Conservation (phyloP, 1,140 invertebrate genomes). For the Drosophila novamexicana region DNA sequence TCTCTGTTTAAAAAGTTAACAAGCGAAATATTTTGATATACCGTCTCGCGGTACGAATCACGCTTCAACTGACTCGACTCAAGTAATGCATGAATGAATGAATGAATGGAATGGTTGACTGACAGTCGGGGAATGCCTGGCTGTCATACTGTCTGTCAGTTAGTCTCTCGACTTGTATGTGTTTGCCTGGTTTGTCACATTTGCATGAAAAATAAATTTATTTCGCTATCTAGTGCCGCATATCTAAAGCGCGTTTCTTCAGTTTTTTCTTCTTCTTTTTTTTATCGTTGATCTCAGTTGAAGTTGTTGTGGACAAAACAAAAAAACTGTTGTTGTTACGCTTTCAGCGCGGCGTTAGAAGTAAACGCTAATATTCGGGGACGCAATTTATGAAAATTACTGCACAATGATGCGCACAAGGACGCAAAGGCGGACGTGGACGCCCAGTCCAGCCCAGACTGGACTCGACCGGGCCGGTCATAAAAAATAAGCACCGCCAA, state of each 20-base stretch:
- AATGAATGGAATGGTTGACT: conserved; percentile 20
- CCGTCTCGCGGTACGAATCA: conserved; percentile 56
- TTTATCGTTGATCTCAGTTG: conserved; percentile 47
- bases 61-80: conserved; percentile 43
- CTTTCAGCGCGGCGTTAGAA: conserved; percentile 72
- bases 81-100: conserved; percentile 47
- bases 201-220: conserved; percentile 75
- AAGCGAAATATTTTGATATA: conserved; percentile 70
- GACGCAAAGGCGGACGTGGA: conserved; percentile 38
- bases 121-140: conserved; percentile 22
- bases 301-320: conserved; percentile 21
- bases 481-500: conserved; percentile 66
- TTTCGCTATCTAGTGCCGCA: conserved; percentile 28
- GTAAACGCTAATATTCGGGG: conserved; percentile 74
- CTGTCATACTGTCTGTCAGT: conserved; percentile 47
- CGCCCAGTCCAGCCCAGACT: background rate
- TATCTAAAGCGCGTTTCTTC: conserved; percentile 45
- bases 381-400: conserved; percentile 79
- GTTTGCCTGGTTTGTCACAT: conserved; percentile 45
- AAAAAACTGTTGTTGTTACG: conserved; percentile 42
- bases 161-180: conserved; percentile 15
- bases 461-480: conserved; percentile 34
- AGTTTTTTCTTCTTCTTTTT: conserved; percentile 30
- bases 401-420: conserved; percentile 61
- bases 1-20: conserved; percentile 61